Evolutionary conservation across 2,888 invertebrate genomes (phyloP).

Genomic region (Lapara coniferarum): DNA sequence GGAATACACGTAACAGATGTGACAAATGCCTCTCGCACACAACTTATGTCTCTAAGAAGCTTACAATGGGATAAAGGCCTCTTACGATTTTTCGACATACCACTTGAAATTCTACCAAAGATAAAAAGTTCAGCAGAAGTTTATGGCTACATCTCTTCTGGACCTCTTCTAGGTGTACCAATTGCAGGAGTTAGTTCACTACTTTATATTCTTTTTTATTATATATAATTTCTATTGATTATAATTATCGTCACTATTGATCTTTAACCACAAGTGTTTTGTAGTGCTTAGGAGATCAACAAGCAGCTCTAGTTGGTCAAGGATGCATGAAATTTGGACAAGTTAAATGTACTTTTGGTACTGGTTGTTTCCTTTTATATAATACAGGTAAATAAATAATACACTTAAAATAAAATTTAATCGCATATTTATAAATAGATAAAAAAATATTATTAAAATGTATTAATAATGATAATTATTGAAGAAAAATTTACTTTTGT

Average conservation of each 20-base stretch:
- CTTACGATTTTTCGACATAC: constrained; percentile 94
- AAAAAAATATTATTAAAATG: too few species aligned
- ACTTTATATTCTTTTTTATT: constrained; percentile 28
- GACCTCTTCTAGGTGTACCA: constrained; percentile 90
- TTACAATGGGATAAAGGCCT: constrained; percentile 95
- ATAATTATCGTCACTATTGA: constrained; percentile 26
- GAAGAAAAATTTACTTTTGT: too few species aligned
- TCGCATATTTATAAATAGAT: too few species aligned
- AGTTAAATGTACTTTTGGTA: constrained; percentile 97
- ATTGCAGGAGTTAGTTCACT: constrained; percentile 91
- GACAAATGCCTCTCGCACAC: constrained; percentile 97
- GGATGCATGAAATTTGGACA: constrained; percentile 93
- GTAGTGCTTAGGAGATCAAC: constrained; percentile 97
- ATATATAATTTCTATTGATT: background rate
- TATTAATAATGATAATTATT: too few species aligned
- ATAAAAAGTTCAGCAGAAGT: constrained; percentile 96
- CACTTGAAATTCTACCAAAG: constrained; percentile 91
- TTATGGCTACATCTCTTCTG: constrained; percentile 91
- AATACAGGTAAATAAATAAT: constrained; percentile 88
- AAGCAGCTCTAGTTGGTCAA: constrained; percentile 96
- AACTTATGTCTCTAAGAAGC: constrained; percentile 96
- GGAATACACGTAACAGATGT: constrained; percentile 95
- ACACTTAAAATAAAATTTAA: too few species aligned
- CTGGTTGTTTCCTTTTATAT: constrained; percentile 96
- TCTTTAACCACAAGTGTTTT: constrained; percentile 34